A percentile compares a stretch with the other conserved stretches of the same genome.
Conservation (phyloP, 2,113 vertebrate species). For the Pachycephala philippinensis region DNA sequence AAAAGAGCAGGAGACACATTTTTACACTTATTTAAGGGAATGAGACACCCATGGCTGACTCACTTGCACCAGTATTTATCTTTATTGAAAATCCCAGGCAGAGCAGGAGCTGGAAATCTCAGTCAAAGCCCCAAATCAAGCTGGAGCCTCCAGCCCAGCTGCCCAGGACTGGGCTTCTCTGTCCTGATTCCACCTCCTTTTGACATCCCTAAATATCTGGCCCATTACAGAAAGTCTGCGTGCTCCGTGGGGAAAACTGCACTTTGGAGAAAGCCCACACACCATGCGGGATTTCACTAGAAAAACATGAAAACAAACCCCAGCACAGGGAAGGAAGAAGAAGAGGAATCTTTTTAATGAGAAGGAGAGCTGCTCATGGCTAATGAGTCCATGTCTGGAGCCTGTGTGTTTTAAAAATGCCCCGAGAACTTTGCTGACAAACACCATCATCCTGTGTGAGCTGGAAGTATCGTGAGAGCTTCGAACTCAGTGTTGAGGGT, state of each 20-base stretch:
- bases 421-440: background rate
- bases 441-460: background rate
- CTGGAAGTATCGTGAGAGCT: background rate
- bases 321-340: background rate
- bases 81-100: background rate
- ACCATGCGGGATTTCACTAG: background rate
- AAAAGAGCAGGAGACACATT: background rate
- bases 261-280: background rate
- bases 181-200: background rate
- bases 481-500: background rate
- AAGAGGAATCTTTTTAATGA: background rate
- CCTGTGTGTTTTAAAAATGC: background rate
- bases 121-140: background rate
- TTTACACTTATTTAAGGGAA: background rate
- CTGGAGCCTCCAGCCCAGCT: background rate
- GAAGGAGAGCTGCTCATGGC: background rate
- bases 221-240: background rate
- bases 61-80: background rate
- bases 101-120: background rate
- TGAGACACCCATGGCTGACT: background rate
- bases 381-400: background rate
- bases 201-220: background rate
- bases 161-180: background rate
- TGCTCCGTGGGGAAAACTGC: background rate
- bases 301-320: background rate